phyloP scores from a whole-genome alignment of 1,140 invertebrate species.

The Meteorus sp. region DNA sequence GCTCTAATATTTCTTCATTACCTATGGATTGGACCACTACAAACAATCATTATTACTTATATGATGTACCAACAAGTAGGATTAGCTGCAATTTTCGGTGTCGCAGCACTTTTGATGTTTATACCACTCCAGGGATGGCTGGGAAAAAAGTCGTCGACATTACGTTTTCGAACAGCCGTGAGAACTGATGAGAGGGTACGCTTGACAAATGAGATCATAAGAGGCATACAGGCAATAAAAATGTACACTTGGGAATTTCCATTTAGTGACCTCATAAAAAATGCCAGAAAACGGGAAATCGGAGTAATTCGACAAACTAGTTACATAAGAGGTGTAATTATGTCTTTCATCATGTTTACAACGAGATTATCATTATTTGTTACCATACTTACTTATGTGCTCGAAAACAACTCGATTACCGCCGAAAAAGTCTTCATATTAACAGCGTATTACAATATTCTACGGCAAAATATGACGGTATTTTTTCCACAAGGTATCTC shows the following conservation, averaged over 20 bases:
- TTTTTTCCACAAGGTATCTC: constrained; percentile 69
- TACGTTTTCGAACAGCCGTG: constrained; percentile 64
- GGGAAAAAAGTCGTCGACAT: constrained; percentile 66
- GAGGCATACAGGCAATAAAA: constrained; percentile 81
- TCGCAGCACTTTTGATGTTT: constrained; percentile 76
- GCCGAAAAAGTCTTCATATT: constrained; percentile 78
- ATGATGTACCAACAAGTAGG: constrained; percentile 78
- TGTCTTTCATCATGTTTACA: constrained; percentile 71
- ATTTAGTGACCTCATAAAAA: constrained; percentile 70
- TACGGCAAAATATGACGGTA: constrained; percentile 73
- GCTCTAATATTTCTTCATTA: constrained; percentile 69
- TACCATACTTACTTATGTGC: constrained; percentile 76
- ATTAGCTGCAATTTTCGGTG: constrained; percentile 73
- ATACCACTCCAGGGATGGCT: constrained; percentile 78
- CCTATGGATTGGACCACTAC: constrained; percentile 74
- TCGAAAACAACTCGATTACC: constrained; percentile 64
- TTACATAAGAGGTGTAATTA: constrained; percentile 69
- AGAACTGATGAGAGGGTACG: constrained; percentile 82
- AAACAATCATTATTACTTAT: constrained; percentile 72
- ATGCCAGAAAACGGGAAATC: constrained; percentile 65
- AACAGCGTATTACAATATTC: constrained; percentile 72
- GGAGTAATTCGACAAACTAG: constrained; percentile 69
- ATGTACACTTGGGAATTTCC: constrained; percentile 91
- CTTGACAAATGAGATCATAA: constrained; percentile 83
- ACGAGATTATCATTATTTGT: constrained; percentile 78